Evolutionary conservation across 2,797 vertebrate genomes (phyloP), one percentile per base, ranked within the genome.

Genomic region (Sternotherus odoratus): DNA sequence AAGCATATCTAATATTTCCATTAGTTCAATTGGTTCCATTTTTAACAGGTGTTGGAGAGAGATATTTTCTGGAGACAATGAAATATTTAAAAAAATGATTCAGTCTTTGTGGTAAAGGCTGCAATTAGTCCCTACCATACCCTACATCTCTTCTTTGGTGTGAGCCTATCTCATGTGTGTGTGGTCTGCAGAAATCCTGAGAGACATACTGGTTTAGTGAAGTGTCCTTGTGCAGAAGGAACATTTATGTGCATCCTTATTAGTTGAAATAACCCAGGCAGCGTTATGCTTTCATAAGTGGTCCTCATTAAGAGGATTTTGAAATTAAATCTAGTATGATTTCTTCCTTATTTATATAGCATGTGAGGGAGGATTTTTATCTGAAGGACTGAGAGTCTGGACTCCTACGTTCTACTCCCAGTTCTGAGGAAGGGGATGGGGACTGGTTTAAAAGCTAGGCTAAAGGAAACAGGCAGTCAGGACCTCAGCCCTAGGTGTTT

Each of bases 41-140:
- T 83, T 92, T 57, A 91, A 86, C 86, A 85, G 86, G 30, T 39
- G 49, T 57, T 91, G 88, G 53, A 80, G 75, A 90, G 56, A 60
- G 63, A n/a, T 15, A 82, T 48, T 48, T 78, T 0, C 0, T 91
- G 86, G 91, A 93, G 89, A 69, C 1, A 75, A 24, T 74, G 43
- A 36, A 56, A 12, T 56, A 30, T 90, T 91, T 91, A 26, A 57
- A 93, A 89, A 95, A 86, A 36, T 86, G 23, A 79, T 86, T 57
- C 90, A 75, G 84, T 79, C 53, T 43, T 77, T 39, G 48, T 81
- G 77, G 39, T 66, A 53, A 8, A 85, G 86, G 23, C 80, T 86
- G 90, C 86, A 69, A 49, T 84, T n/a, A 63, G 53, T 77, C 89
- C 78, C 4, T 74, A 84, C 56, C 36, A 79, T 4, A 49, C 90